Conservation (phyloP, 2,113 vertebrate genomes). For the Spermophilus dauricus region DNA sequence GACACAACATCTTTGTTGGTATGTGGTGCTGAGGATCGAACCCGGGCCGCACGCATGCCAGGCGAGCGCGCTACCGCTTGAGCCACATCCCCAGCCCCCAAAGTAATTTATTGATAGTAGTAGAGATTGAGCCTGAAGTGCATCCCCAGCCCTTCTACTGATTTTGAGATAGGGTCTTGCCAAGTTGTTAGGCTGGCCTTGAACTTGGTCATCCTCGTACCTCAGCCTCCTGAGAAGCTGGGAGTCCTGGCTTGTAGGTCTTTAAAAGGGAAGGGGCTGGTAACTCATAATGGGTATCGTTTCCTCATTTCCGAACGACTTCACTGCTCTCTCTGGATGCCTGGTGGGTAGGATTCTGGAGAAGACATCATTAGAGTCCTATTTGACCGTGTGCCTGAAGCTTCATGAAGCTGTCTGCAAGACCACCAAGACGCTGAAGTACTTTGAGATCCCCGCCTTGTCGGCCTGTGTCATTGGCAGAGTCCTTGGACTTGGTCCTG, state of each 20-base stretch:
- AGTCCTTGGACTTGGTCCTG: not conserved
- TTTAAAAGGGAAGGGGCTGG: not conserved
- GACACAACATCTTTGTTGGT: no score
- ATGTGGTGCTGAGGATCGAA: no score
- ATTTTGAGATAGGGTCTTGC: no score
- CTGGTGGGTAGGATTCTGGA: constrained; percentile 70
- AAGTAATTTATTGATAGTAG: no score
- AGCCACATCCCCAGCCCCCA: no score
- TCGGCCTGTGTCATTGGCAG: constrained; percentile 74
- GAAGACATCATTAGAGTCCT: not conserved
- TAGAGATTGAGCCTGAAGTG: no score
- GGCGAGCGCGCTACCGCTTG: no score
- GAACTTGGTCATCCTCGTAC: no score
- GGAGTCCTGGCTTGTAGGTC: not conserved
- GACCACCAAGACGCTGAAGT: accelerated
- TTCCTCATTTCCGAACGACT: not conserved
- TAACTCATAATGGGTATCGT: accelerated
- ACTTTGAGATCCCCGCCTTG: constrained; percentile 5
- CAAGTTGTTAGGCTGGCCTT: no score
- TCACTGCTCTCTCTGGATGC: not conserved
- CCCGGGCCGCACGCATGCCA: no score
- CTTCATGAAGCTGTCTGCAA: constrained; percentile 81
- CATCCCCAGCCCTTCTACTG: no score
- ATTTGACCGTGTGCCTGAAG: constrained; percentile 71
- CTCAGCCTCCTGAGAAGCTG: no score